Conservation (phyloP, 2,797 vertebrate genomes). For the Hyperoplus immaculatus region DNA sequence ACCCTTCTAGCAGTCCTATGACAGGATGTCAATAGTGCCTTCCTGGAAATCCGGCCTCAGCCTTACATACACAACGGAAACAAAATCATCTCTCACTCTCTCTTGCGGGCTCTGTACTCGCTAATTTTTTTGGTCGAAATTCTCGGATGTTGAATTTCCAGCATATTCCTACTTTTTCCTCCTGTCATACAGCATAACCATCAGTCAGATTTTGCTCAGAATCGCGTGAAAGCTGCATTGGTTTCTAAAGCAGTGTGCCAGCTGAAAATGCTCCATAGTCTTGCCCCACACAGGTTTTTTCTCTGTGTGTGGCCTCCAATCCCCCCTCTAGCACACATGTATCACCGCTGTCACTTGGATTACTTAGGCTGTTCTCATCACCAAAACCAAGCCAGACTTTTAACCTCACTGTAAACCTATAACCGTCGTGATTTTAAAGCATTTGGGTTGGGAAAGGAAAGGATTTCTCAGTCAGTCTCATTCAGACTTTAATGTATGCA, state of each 20-base stretch:
- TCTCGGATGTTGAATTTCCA: slow-evolving; percentile 46
- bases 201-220: slow-evolving; percentile 60
- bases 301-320: slow-evolving; percentile 25
- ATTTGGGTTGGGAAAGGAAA: background rate
- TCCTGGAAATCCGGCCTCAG: slow-evolving; percentile 61
- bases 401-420: background rate
- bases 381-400: slow-evolving; percentile 15
- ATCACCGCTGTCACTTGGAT: slow-evolving; percentile 24
- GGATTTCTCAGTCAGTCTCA: background rate
- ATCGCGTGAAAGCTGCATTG: slow-evolving; percentile 24
- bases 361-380: slow-evolving; percentile 17
- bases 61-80: slow-evolving; percentile 48
- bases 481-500: slow-evolving; percentile 34
- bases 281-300: slow-evolving; percentile 20
- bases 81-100: slow-evolving; percentile 37
- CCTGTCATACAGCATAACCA: slow-evolving; percentile 70
- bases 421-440: background rate
- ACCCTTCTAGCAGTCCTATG: slow-evolving; percentile 61
- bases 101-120: slow-evolving; percentile 12
- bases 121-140: slow-evolving; percentile 27
- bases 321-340: slow-evolving; percentile 5
- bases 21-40: slow-evolving; percentile 74
- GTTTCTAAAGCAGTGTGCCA: slow-evolving; percentile 25
- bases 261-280: slow-evolving; percentile 45
- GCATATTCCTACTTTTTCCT: slow-evolving; percentile 35